Conservation (phyloP, 2,113 vertebrate species). For the Prunella fulvescens region DNA sequence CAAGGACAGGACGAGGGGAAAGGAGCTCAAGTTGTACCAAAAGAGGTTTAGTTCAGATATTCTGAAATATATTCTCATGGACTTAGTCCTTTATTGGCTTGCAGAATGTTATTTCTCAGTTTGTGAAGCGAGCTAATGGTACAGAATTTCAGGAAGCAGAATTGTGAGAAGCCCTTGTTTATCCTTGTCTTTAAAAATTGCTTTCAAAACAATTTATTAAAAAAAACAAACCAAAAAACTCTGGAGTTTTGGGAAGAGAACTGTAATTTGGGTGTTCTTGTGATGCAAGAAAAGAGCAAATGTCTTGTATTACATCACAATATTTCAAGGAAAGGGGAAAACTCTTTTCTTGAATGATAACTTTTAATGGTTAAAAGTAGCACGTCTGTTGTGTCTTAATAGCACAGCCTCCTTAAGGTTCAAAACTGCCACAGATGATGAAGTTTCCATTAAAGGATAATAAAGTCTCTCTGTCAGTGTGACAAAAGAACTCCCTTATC, state of each 20-base stretch:
- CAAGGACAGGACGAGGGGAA: background rate
- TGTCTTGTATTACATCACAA: background rate
- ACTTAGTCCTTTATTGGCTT: background rate
- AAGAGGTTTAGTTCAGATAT: background rate
- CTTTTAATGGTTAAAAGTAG: background rate
- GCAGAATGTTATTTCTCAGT: background rate
- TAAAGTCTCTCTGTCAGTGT: constrained; percentile 17
- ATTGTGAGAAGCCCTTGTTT: background rate
- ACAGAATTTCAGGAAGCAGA: background rate
- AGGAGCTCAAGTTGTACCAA: background rate
- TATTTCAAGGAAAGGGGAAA: background rate
- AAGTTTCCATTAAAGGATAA: constrained; percentile 45
- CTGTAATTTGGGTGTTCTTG: background rate
- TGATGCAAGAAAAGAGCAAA: background rate
- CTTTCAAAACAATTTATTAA: background rate
- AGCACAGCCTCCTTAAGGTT: background rate
- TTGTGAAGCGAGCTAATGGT: background rate
- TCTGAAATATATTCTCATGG: background rate
- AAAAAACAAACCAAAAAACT: background rate
- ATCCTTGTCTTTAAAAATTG: background rate
- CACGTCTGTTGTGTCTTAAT: background rate
- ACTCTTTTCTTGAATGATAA: background rate
- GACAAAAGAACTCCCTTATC: constrained; percentile 47
- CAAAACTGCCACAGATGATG: constrained; percentile 8
- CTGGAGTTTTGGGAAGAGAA: background rate